Conservation (phyloP, 1,140 invertebrate species). For the Saxidomus purpurata region DNA sequence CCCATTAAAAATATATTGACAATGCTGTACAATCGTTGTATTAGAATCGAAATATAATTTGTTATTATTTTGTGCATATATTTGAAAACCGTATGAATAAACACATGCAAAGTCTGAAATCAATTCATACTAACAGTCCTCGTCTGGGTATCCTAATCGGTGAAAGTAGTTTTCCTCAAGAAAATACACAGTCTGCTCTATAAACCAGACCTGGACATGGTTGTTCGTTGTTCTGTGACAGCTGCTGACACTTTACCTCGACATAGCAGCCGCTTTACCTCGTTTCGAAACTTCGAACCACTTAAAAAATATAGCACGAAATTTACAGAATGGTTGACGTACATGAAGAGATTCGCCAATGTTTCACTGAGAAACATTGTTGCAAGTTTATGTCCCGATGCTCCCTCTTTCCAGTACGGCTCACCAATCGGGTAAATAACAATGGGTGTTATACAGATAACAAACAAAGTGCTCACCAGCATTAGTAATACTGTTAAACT, state of each 20-base stretch:
- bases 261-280: constrained; percentile 53
- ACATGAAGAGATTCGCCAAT: constrained; percentile 54
- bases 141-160: too few relatives aligned
- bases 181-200: too few relatives aligned
- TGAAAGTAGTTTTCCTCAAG: too few relatives aligned
- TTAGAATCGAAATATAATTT: too few relatives aligned
- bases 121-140: too few relatives aligned
- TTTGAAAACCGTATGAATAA: too few relatives aligned
- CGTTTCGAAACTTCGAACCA: constrained; percentile 51
- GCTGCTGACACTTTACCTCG: not conserved
- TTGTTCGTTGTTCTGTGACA: not conserved
- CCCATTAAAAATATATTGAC: too few relatives aligned
- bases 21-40: too few relatives aligned
- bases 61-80: too few relatives aligned
- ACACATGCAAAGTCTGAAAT: too few relatives aligned
- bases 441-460: constrained; percentile 53
- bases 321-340: constrained; percentile 56
- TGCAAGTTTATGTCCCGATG: constrained; percentile 27
- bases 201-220: not conserved
- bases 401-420: constrained; percentile 35
- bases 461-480: constrained; percentile 44
- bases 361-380: constrained; percentile 28
- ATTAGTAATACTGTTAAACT: constrained; percentile 48
- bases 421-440: constrained; percentile 49
- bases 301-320: constrained; percentile 57